Percentiles rank a stretch among this genome's conserved stretches.
Conservation (phyloP, 2,888 invertebrate species). For the Acleris literana region DNA sequence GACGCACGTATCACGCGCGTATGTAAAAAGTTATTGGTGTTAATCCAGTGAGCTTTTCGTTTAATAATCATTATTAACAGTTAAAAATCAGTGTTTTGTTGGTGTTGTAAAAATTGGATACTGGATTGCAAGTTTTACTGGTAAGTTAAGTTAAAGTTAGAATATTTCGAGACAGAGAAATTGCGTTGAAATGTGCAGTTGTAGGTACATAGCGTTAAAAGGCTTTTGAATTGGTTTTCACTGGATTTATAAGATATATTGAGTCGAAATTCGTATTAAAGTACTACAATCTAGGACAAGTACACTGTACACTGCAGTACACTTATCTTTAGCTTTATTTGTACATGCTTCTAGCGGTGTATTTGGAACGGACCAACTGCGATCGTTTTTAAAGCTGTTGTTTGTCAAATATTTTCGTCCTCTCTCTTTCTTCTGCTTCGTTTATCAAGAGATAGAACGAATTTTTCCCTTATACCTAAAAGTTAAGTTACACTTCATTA, state of each 20-base stretch:
- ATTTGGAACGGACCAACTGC: background rate
- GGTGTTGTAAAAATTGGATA: slow-evolving; percentile 6
- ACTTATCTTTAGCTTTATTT: slow-evolving; percentile 1
- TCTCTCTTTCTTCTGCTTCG: no score
- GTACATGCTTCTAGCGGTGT: slow-evolving; percentile 13
- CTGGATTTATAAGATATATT: no score
- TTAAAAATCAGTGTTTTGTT: slow-evolving; percentile 22
- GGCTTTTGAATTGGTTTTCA: no score
- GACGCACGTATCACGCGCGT: slow-evolving; percentile 46
- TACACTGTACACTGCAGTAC: background rate
- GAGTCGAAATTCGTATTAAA: no score
- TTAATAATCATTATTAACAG: background rate
- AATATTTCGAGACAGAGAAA: no score
- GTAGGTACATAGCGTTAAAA: no score
- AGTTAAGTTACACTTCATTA: no score
- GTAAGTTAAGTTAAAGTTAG: no score
- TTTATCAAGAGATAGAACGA: no score
- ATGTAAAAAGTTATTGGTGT: slow-evolving; percentile 50
- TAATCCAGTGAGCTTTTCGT: slow-evolving; percentile 47
- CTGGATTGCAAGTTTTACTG: slow-evolving; percentile 2
- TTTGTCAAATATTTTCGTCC: no score
- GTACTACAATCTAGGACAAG: slow-evolving; percentile 12
- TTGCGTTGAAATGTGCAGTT: no score
- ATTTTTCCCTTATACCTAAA: no score
- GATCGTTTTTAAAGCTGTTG: background rate